Base-by-base conservation (phyloP, 2,797 vertebrate species). In the Epinephelus coioides region DNA sequence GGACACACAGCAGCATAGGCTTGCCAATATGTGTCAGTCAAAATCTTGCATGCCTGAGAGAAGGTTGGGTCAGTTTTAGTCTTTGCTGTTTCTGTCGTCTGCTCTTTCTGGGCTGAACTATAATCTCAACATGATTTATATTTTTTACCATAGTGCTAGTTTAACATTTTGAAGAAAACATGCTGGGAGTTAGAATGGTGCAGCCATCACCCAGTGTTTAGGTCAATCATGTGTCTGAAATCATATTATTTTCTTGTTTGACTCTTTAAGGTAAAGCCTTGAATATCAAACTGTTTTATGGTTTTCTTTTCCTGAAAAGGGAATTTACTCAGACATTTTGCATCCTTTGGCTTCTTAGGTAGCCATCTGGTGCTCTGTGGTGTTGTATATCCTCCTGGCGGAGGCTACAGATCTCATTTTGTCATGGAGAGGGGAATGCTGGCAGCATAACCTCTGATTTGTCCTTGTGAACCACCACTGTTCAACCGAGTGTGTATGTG, bases 401-500 rank as follows among this genome's bases (percentile, higher is more conserved):
- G 46, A 63, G 27, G 69, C 66, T 9, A 25, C 69, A 27, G 23
- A 81, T 76, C 72, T 68, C 50, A 47, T 88, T 85, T 62, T 78
- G 81, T 79, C 78, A 80, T 49, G 53, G 56, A 68, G 54, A 71
- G 69, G 71, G 56, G 27, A 61, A 34, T 4, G 46, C 80, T 50
- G 34, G 77, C 46, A 75, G 74, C 76, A 30, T 49, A 34, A 76
- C 72, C 77, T 68, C 66, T 15, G 43, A 63, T 89, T 77, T 83
- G 90, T 91, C 90, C 90, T 89, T 89, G 89, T 87, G 76, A 88
- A 73, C 55, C 74, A 70, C 71, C 10, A 0, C 73, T 80, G 86
- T 77, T 82, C 60, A 61, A 40, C 34, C 59, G 59, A 21, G 65
- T 71, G 77, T 76, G 56, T 70, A 62, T 60, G 56, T 62, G 73